Base-by-base conservation (phyloP, 2,888 invertebrate genomes). In the Drosophila kuntzei region DNA sequence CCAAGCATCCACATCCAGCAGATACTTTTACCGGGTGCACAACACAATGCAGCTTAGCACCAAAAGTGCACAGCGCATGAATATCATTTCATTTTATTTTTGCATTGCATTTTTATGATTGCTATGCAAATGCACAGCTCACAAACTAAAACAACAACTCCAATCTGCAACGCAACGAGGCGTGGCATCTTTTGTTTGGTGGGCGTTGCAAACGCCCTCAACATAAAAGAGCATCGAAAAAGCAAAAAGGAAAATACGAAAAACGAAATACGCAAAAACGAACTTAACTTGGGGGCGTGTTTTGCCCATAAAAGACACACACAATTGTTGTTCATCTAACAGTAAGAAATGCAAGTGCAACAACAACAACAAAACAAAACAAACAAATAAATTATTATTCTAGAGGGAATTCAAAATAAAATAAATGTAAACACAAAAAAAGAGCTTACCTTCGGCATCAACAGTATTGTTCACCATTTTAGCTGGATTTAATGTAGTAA, bases 101-200 rank as follows among this genome's bases (percentile, higher is more conserved):
- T 78, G 69, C 59, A 46, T 70, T 72, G 80, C 70, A 70, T 80
- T 83, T 83, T 73, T 80, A 83, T 76, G 84, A 80, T 83, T 80
- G 77, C 77, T 80, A 77, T 80, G 77, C 62, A 57, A 41, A 63
- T 34, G 50, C 50, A 47, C 46, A 59, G 39, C 58, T 58, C 66
- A 27, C 60, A 61, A 65, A 67, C 64, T 54, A 69, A 54, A 64
- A 41, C 74, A 61, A 57, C 51, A 63, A 12, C 64, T 72, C 55
- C 78, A 72, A 66, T 72, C 60, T 75, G 62, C 36, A 74, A 50
- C 51, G 79, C 78, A 78, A 59, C 78, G 83, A 82, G 82, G 79
- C 78, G 82, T 82, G 71, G 82, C 79, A 46, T 59, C 79, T 79
- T 82, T 82, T 78, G 83, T 82, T 64, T 64, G 44, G 58, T 60